These are phyloP conservation scores for Pangasius sanitwongsei DNA, from an alignment of 2,797 vertebrate genomes.

Conservation along the genomic window DNA sequence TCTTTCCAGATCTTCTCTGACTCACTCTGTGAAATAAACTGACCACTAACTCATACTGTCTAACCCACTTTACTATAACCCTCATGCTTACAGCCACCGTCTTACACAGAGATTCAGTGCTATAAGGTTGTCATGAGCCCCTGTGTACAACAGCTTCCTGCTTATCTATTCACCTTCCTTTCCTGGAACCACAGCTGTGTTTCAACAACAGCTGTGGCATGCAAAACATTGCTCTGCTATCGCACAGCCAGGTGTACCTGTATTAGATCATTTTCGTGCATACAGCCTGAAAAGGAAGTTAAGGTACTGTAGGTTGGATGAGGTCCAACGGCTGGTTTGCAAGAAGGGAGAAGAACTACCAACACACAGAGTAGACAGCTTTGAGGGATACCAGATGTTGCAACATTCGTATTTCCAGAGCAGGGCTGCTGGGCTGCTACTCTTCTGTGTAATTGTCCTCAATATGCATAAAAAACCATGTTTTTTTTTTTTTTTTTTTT, in stretches of 20 bases:
- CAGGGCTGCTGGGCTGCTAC: not conserved
- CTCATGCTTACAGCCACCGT: conserved; percentile 9
- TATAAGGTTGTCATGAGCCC: conserved; percentile 10
- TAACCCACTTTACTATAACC: conserved; percentile 13
- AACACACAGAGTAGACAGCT: not conserved
- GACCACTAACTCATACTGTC: conserved; percentile 36
- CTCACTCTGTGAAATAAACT: conserved; percentile 28
- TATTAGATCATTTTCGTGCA: conserved; percentile 11
- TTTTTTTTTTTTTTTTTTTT: too few species aligned
- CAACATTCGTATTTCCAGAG: not conserved
- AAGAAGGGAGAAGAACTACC: not conserved
- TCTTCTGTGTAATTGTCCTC: not conserved
- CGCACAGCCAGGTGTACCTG: conserved; percentile 20
- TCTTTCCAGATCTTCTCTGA: conserved; percentile 34
- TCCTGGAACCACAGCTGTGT: conserved; percentile 46
- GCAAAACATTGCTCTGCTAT: conserved; percentile 25
- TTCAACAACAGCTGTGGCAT: conserved; percentile 27
- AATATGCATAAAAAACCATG: not conserved
- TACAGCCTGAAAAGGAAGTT: conserved; percentile 1
- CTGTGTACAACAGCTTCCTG: conserved; percentile 29
- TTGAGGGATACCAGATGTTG: not conserved
- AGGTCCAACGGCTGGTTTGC: not conserved
- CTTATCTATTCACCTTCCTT: conserved; percentile 35
- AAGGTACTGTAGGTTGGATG: not conserved
- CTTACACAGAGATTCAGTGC: not conserved